A percentile compares a stretch with the other conserved stretches of the same genome.
Evolutionary conservation across 2,888 invertebrate species (phyloP).

Genomic region (Diarsia rubi): DNA sequence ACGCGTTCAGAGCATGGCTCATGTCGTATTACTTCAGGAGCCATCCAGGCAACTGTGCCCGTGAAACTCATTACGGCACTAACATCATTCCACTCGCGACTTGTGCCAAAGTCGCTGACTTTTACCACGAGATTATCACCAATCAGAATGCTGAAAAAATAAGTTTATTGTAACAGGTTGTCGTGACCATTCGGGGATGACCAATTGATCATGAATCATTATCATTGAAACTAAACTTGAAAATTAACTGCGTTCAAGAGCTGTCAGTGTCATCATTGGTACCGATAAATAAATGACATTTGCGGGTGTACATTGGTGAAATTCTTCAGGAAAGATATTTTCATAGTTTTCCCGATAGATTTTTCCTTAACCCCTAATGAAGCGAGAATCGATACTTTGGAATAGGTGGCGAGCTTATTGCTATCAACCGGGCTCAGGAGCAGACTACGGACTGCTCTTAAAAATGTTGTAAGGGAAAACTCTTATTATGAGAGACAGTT

Average conservation of each 20-base stretch:
- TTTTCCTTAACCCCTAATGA: background rate
- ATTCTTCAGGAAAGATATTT: background rate
- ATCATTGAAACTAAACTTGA: background rate
- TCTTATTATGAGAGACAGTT: no score
- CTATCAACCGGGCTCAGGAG: no score
- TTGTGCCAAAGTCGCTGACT: slow-evolving; percentile 99
- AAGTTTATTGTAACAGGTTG: background rate
- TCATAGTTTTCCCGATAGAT: background rate
- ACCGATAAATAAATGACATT: background rate
- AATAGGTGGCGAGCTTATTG: no score
- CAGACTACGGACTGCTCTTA: no score
- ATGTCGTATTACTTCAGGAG: slow-evolving; percentile 99
- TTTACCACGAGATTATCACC: slow-evolving; percentile 96
- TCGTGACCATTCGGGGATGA: background rate
- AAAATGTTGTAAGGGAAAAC: no score
- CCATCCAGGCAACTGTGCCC: slow-evolving; percentile 99
- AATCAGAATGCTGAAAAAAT: slow-evolving; percentile 93
- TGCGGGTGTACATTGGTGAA: background rate
- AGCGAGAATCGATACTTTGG: background rate
- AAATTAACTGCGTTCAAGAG: background rate
- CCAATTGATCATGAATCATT: background rate
- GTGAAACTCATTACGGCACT: slow-evolving; percentile 99
- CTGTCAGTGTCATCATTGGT: background rate
- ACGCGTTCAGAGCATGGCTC: slow-evolving; percentile 99
- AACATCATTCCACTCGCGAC: slow-evolving; percentile 98